Evolutionary conservation across 2,888 invertebrate species (phyloP), one percentile per base, ranked within the genome.

Genomic region (Pandemis corylana): DNA sequence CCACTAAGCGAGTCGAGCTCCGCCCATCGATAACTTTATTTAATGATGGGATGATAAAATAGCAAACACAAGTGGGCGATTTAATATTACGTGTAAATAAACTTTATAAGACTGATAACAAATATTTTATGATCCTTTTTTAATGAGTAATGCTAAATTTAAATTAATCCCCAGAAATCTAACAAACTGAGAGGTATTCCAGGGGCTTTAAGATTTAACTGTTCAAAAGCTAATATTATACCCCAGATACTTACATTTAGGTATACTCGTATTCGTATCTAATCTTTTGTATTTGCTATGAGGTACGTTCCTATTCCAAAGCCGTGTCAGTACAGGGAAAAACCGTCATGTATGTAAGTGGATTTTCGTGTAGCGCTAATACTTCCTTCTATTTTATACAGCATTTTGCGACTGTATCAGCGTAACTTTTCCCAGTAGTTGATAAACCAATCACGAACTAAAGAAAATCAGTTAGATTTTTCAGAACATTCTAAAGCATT

Each of bases 331-430:
- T 65, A 15, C 28, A 36, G 28, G 59, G 73, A 64, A 65, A 68
- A 69, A 66, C 61, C 59, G 59, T 46, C 56, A 68, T 72, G 63
- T 70, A 70, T 70, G 74, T 70, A 70, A 74, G 74, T 70, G 74
- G 74, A 53, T 74, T 70, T 44, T 66, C 74, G 42, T 74, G 74
- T 74, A 44, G 69, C 69, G 51, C 65, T 44, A 66, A 66, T 70
- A 70, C 53, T 61, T 51, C n/a, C 53, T 12, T 51, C 61, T 51
- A 28, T 53, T n/a, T 72, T 71, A 61, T 62, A 53, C 15, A 36
- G 1, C 28, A 36, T 28, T 69, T 53, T 64, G 49, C n/a, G 13
- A 28, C 56, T 63, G 44, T 44, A 65, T 69, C 69, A 28, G 61
- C 65, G 65, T 44, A 68, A 72, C 63, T 28, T 36, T 68, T 53